Evolutionary conservation across 2,797 vertebrate genomes (phyloP), one percentile per base, ranked within the genome.

Genomic region (Oreonectes daqikongensis): DNA sequence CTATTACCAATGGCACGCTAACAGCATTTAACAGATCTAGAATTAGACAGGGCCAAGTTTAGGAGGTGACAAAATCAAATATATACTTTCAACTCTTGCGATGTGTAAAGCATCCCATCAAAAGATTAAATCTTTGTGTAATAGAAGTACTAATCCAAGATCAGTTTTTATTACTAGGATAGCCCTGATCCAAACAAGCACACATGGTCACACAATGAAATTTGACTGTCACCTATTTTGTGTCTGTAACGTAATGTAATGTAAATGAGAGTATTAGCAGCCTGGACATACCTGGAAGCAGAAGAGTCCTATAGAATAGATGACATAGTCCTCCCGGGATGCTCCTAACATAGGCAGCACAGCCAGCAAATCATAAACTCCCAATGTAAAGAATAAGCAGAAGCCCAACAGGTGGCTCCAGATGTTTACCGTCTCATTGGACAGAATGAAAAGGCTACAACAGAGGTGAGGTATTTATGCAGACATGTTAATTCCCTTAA

Each of bases 361-460:
- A 0, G 86, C 90, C 0, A 90, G 92, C 94, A 97, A 94, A 89
- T 98, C 96, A 82, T 98, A 97, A 64, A 98, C 93, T 2, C 94
- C 96, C 78, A 98, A 84, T 9, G 17, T 8, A n/a, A 99, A 97
- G 92, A 98, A 99, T 81, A 98, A 92, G 79, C 96, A 69, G 87
- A 98, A 99, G 72, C 97, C 97, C 81, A 98, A 81, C 85, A 99
- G 89, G 59, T 99, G 97, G 89, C 95, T 98, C 97, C 97, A 98
- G 88, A 98, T 98, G 80, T 96, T 99, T 82, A 96, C 94, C 0
- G 96, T 94, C 90, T 99, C 97, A 76, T 99, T 98, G 85, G 97
- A 99, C 79, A 99, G 89, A 72, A 99, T 95, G 87, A 98, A 97
- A 82, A 99, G 90, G 88, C 97, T 98, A 91, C 0, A 84, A 66